phyloP scores from a whole-genome alignment of 2,797 vertebrate species.

The Aratinga solstitialis region DNA sequence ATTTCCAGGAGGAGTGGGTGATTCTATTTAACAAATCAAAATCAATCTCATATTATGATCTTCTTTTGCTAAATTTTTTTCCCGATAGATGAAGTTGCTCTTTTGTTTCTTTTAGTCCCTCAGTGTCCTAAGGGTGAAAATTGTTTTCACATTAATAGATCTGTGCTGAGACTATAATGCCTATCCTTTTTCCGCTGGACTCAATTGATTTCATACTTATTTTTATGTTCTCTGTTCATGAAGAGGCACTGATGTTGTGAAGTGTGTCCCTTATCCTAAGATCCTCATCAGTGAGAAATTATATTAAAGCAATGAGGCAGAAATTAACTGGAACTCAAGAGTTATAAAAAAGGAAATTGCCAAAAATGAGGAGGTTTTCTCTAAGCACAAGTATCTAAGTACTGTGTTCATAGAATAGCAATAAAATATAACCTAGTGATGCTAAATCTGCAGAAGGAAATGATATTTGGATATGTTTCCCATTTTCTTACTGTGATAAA shows the following conservation, averaged over 20 bases:
- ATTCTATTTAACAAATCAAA: not conserved
- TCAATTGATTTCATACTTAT: not conserved
- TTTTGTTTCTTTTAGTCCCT: not conserved
- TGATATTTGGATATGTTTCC: constrained; percentile 4
- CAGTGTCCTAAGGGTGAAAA: not conserved
- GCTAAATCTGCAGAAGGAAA: constrained; percentile 24
- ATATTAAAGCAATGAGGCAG: constrained; percentile 35
- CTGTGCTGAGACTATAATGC: not conserved
- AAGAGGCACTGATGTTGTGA: not conserved
- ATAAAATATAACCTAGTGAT: not conserved
- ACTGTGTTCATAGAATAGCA: not conserved
- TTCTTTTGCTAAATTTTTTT: not conserved
- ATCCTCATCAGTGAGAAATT: constrained; percentile 28
- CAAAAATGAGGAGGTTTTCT: constrained; percentile 25
- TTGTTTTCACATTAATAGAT: not conserved
- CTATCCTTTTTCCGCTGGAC: not conserved
- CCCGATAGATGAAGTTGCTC: not conserved
- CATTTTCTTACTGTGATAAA: not conserved
- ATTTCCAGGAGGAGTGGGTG: not conserved
- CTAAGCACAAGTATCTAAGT: constrained; percentile 16
- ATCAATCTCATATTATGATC: not conserved
- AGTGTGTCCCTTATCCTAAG: not conserved
- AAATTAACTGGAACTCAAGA: constrained; percentile 46
- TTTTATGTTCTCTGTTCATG: not conserved
- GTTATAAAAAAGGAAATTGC: constrained; percentile 34